A percentile compares a stretch with the other conserved stretches of the same genome.
phyloP scores from a whole-genome alignment of 2,888 invertebrate species.

The Aethes cnicana region DNA sequence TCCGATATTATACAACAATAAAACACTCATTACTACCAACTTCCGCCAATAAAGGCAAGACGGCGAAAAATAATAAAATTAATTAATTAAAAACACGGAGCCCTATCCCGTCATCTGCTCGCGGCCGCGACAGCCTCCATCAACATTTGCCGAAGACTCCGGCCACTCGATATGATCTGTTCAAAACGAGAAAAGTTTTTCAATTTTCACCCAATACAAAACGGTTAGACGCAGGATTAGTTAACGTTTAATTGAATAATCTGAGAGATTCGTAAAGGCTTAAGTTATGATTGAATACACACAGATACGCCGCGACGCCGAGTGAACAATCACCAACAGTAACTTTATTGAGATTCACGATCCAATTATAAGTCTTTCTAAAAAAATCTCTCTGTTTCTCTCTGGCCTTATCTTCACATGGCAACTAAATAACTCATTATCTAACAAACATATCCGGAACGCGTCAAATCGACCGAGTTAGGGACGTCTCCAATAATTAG shows the following conservation, averaged over 20 bases:
- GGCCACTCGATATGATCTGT: constrained; percentile 64
- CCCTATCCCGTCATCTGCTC: constrained; percentile 13
- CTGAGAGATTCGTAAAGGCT: constrained; percentile 32
- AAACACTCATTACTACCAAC: constrained; percentile 80
- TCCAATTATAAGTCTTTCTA: too few relatives aligned
- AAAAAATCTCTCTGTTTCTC: too few relatives aligned
- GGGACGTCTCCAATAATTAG: too few relatives aligned
- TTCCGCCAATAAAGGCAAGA: constrained; percentile 78
- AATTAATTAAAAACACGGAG: constrained; percentile 80
- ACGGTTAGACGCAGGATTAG: constrained; percentile 56
- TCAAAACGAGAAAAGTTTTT: constrained; percentile 77
- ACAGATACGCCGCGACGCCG: not conserved
- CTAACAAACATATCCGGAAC: too few relatives aligned
- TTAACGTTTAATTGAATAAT: constrained; percentile 61
- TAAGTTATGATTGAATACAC: constrained; percentile 1
- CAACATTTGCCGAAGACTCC: constrained; percentile 73
- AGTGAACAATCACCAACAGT: too few relatives aligned
- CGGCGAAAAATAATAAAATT: constrained; percentile 80
- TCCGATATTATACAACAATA: constrained; percentile 81
- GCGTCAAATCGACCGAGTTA: too few relatives aligned
- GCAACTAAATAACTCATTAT: too few relatives aligned
- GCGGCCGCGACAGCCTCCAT: constrained; percentile 44
- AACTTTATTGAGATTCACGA: too few relatives aligned
- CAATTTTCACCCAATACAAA: constrained; percentile 72
- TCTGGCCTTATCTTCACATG: too few relatives aligned